phyloP scores from a whole-genome alignment of 2,888 invertebrate genomes.

The Strigamia transsilvanica region DNA sequence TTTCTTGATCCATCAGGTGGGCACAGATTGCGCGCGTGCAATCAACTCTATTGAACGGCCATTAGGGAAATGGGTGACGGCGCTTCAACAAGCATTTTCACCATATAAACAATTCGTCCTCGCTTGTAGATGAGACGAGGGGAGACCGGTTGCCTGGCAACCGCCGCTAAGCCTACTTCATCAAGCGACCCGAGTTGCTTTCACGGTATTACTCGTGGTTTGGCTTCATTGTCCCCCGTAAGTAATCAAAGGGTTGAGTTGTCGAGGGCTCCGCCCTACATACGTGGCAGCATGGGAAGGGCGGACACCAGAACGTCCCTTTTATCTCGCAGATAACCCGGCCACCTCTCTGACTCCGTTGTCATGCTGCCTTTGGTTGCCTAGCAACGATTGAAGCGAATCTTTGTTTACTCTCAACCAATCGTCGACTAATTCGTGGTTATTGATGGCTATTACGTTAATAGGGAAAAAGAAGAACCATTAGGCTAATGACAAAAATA shows the following conservation, averaged over 20 bases:
- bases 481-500: conserved; percentile 27
- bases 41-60: conserved; percentile 32
- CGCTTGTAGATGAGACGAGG: not conserved
- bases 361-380: not conserved
- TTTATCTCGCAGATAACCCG: conserved; percentile 35
- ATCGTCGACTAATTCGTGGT: conserved; percentile 38
- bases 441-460: conserved; percentile 43
- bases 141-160: conserved; percentile 1
- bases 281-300: not conserved
- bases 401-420: conserved; percentile 36
- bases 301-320: conserved; percentile 21
- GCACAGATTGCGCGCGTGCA: conserved; percentile 18
- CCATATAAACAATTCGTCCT: conserved; percentile 32
- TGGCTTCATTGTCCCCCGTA: conserved; percentile 30
- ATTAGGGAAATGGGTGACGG: conserved; percentile 38
- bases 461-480: conserved; percentile 34
- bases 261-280: conserved; percentile 34
- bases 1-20: conserved; percentile 16
- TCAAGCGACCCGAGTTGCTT: conserved; percentile 27
- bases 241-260: conserved; percentile 40
- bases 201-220: conserved; percentile 39
- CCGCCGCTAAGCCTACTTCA: conserved; percentile 1
- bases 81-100: conserved; percentile 36
- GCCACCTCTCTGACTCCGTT: conserved; percentile 10
- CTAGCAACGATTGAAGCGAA: conserved; percentile 1